Evolutionary conservation across 2,113 vertebrate genomes (phyloP).

Genomic region (Carassius gibelio): DNA sequence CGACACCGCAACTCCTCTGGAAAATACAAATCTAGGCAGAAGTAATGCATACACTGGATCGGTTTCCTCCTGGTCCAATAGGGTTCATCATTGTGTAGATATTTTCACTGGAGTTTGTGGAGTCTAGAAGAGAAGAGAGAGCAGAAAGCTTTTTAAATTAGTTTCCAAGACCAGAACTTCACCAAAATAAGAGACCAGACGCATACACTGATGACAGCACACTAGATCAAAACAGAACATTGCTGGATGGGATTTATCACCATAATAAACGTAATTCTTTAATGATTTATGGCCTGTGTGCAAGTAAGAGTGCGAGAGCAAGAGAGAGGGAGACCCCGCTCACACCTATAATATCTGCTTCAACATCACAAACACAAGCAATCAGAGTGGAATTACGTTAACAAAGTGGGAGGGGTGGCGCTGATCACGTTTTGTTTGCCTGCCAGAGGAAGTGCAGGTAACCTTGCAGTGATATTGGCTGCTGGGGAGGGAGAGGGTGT

Average conservation of each 20-base stretch:
- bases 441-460: constrained; percentile 31
- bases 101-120: constrained; percentile 83
- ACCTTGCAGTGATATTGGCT: constrained; percentile 51
- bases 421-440: constrained; percentile 15
- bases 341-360: background rate
- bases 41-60: constrained; percentile 75
- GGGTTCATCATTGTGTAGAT: constrained; percentile 85
- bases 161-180: background rate
- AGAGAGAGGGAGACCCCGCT: background rate
- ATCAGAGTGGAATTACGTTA: constrained; percentile 37
- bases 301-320: background rate
- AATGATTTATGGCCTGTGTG: constrained; percentile 31
- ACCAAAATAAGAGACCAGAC: background rate
- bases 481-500: background rate
- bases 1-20: background rate
- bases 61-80: constrained; percentile 73
- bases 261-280: constrained; percentile 12
- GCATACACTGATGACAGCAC: background rate
- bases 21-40: background rate
- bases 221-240: constrained; percentile 35
- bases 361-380: constrained; percentile 10
- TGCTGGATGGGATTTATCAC: background rate
- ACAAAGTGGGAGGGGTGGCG: constrained; percentile 15
- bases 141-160: no score
- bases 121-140: constrained; percentile 67